Evolutionary conservation across 2,888 invertebrate genomes (phyloP).

Genomic region (Corbicula japonica): DNA sequence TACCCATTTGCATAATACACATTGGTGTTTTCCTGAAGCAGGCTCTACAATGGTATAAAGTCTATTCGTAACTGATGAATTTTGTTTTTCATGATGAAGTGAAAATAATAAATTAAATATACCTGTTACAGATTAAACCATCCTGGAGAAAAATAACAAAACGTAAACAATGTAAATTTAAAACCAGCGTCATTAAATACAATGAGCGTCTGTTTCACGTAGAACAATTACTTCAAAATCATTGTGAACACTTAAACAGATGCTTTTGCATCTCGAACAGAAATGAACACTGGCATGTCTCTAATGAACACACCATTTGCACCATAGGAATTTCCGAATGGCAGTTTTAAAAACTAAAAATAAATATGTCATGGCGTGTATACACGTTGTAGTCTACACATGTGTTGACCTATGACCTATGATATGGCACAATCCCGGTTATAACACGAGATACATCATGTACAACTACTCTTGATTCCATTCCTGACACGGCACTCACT

Average conservation of each 20-base stretch:
- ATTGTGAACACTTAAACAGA: slow-evolving; percentile 31
- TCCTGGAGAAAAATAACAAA: too few species aligned
- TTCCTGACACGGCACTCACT: slow-evolving; percentile 7
- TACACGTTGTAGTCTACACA: too few species aligned
- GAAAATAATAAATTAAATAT: too few species aligned
- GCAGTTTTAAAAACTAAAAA: slow-evolving; percentile 34
- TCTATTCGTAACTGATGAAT: too few species aligned
- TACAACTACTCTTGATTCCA: not conserved
- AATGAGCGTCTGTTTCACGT: slow-evolving; percentile 9
- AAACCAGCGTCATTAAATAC: too few species aligned
- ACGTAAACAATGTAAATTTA: too few species aligned
- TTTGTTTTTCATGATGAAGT: too few species aligned
- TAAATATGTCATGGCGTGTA: slow-evolving; percentile 39
- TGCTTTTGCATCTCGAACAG: slow-evolving; percentile 6
- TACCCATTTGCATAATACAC: too few species aligned
- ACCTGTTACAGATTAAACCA: too few species aligned
- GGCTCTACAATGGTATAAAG: too few species aligned
- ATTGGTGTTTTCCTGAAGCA: too few species aligned
- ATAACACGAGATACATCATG: slow-evolving; percentile 2
- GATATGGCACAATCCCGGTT: slow-evolving; percentile 32
- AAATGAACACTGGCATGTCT: slow-evolving; percentile 39
- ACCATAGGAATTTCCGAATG: slow-evolving; percentile 35
- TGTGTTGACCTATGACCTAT: too few species aligned
- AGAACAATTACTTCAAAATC: slow-evolving; percentile 5
- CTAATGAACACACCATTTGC: slow-evolving; percentile 29